Evolutionary conservation across 2,888 invertebrate genomes (phyloP), one percentile per base, ranked within the genome.

Genomic region (Meteorus cinctellus): DNA sequence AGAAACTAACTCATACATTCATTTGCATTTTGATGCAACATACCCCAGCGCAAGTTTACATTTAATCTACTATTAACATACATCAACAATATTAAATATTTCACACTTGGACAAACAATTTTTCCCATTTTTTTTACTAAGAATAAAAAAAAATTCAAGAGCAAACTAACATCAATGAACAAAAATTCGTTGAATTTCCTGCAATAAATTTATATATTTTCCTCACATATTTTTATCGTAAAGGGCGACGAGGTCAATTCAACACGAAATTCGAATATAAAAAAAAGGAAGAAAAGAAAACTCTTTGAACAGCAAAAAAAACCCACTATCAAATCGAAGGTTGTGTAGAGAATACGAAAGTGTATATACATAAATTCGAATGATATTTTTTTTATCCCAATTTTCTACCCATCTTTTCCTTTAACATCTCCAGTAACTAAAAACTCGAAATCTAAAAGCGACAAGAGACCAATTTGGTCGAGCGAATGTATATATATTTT

Each of bases 1-100:
- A 19, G 10, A 55, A 55, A 55, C 19, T 75, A 65, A 69, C 55
- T 55, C 29, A 55, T 65, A 12, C 19, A 55, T 70, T 75, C 63
- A 69, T 75, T 75, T 75, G 62, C 75, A 75, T 75, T 75, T 70
- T 75, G 51, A 69, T 59, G 65, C 65, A 55, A 69, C 51, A 70
- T 31, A 69, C 14, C n/a, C 24, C 5, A 16, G 24, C 62, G 55
- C 19, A 10, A 45, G 69, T 68, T 68, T 51, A 59, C 36, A 74
- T 74, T 74, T 68, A 74, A 74, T 74, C 69, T 69, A 14, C 69
- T 19, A 74, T 62, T 74, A 48, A 63, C 59, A 74, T 69, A 62
- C 24, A 48, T 62, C 45, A n/a, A 66, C 48, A 74, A 66, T 51
- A 48, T 62, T 51, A 51, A 69, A 62, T 63, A 69, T 69, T 69